These are phyloP conservation scores for Eulemur coronatus DNA, from an alignment of 2,797 vertebrate genomes.

Conservation along the genomic window DNA sequence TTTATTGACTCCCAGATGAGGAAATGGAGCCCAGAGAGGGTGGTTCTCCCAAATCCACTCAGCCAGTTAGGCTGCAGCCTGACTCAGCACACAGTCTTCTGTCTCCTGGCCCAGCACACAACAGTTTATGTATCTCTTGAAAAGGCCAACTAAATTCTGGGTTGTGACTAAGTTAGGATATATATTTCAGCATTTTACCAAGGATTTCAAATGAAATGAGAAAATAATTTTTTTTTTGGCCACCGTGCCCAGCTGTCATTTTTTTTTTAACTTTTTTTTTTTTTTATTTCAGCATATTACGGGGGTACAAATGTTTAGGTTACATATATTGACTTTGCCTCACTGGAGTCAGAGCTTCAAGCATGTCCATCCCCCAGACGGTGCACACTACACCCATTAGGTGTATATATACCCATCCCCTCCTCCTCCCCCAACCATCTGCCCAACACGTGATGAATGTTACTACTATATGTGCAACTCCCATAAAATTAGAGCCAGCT, in stretches of 20 bases:
- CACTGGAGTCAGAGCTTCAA: no score
- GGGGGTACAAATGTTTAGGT: no score
- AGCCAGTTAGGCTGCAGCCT: background rate
- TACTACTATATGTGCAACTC: background rate
- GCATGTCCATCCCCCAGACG: no score
- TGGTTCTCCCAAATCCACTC: background rate
- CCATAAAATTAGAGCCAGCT: background rate
- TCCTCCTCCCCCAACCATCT: no score
- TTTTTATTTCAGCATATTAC: no score
- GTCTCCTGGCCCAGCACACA: background rate
- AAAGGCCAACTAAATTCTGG: background rate
- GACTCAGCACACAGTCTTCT: background rate
- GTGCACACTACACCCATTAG: no score
- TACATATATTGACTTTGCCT: no score
- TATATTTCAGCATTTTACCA: background rate
- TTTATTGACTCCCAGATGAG: background rate
- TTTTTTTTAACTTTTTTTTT: no score
- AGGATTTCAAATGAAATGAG: background rate
- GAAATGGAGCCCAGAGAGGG: background rate
- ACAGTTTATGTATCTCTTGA: background rate
- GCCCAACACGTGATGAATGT: no score
- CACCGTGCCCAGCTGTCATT: no score
- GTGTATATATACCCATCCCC: no score
- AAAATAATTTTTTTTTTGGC: background rate
- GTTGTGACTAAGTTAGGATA: background rate